phyloP scores from a whole-genome alignment of 2,797 vertebrate species.

The Cynodonichthys magdalenae region DNA sequence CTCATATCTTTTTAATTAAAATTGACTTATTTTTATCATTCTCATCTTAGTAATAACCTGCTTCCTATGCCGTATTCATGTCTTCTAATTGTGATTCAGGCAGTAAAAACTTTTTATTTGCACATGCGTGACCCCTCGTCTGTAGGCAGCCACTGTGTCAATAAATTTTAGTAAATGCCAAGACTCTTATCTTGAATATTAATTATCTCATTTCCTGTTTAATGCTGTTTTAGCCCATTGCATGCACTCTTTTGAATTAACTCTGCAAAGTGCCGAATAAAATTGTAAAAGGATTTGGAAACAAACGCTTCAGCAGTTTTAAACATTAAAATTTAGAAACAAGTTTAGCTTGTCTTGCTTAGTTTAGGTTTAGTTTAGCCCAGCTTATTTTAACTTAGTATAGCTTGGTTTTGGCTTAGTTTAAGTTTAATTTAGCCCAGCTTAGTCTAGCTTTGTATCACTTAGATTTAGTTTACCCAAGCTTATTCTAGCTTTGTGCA shows the following conservation, averaged over 20 bases:
- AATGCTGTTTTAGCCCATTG: constrained; percentile 31
- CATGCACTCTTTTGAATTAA: constrained; percentile 14
- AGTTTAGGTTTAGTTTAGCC: too few relatives aligned
- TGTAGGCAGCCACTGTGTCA: constrained; percentile 64
- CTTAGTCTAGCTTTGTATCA: too few relatives aligned
- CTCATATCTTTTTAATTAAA: constrained; percentile 69
- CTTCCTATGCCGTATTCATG: constrained; percentile 25
- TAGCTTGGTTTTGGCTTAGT: too few relatives aligned
- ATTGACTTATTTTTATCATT: constrained; percentile 57
- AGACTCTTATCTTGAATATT: constrained; percentile 58
- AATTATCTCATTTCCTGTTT: constrained; percentile 38
- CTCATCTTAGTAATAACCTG: constrained; percentile 52
- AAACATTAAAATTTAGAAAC: too few relatives aligned
- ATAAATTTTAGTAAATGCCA: constrained; percentile 63
- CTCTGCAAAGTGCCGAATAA: constrained; percentile 8
- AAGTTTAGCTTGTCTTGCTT: too few relatives aligned
- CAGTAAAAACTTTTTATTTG: constrained; percentile 54
- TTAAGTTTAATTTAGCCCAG: too few relatives aligned
- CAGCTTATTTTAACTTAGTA: too few relatives aligned
- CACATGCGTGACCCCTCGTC: constrained; percentile 65
- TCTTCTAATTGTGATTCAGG: constrained; percentile 34
- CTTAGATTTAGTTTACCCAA: too few relatives aligned
- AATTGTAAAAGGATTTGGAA: constrained; percentile 5
- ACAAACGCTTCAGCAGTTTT: too few relatives aligned
- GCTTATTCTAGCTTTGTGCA: too few relatives aligned